Evolutionary conservation across 2,113 vertebrate species (phyloP), one percentile per base, ranked within the genome.

Genomic region (Calypte anna): DNA sequence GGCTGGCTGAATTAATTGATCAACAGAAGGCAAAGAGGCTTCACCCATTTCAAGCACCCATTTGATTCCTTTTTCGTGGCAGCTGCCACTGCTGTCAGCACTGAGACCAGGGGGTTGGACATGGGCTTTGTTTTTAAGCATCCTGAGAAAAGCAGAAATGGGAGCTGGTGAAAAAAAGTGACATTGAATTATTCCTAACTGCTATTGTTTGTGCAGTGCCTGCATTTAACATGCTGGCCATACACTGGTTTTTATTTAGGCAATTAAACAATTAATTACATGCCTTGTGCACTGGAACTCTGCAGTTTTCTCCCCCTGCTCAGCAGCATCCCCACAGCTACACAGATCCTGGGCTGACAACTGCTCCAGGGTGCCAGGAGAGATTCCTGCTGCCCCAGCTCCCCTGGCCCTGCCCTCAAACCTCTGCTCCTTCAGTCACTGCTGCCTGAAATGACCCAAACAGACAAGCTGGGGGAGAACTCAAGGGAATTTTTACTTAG

Each of bases 11-110:
- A 81, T 86, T 88, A 91, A 94, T 59, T 74, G 83, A 83, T 51
- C 12, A 10, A 51, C 93, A 86, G 94, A 81, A 86, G 91, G 93
- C 89, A 91, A 88, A 94, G 14, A 74, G 86, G 11, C 80, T 84
- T 86, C 77, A n/a, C 43, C 69, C 89, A 9, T 38, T 51, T 62
- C 18, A 74, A 94, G 89, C 76, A 80, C 22, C 94, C 88, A 38
- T 69, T 76, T 54, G 11, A 67, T n/a, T 54, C 81, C 55, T 30
- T 22, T 48, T 15, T 43, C 53, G 51, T 23, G 58, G 83, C 93
- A 78, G 89, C 94, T 74, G 80, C 73, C 76, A 12, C 72, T 61
- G 75, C 11, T 90, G 86, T 16, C 91, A 81, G 82, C 4, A 28
- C 14, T 3, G 1, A 5, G 22, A 46, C 6, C 2, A 38, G n/a